Evolutionary conservation across 64 coral and sea anemone genomes (phyloP), one percentile per base, ranked within the genome.

Genomic region (Dendrophyllia cribrosa): DNA sequence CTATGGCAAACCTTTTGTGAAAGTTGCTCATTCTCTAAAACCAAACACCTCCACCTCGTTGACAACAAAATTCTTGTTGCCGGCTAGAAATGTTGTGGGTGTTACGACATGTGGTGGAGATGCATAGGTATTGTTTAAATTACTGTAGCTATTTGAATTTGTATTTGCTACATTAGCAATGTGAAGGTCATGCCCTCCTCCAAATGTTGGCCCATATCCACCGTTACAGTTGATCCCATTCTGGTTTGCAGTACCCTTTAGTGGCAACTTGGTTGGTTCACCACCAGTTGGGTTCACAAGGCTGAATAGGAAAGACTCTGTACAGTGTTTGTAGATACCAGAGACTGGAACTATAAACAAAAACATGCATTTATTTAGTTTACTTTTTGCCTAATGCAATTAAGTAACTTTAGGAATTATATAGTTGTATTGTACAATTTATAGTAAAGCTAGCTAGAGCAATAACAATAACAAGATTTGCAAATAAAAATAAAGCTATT

Each of bases 281-380:
- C 55, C 56, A 51, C 80, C 79, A 20, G 69, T 21, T 71, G 78
- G 17, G 51, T 95, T 95, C 8, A 84, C 74, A 51, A 95, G 83
- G 73, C 93, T 95, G 78, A 91, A 91, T 58, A 95, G 72, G 77
- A 91, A 91, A 3, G 89, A 78, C 44, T 51, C 51, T n/a, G 22
- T 22, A 62, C 74, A 70, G 2, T 43, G 11, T 48, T 75, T 88
- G 70, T 88, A 88, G 15, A 0, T 12, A 75, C 25, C 21, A 16
- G 71, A 23, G 34, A 51, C 86, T 88, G 49, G 44, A 70, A 85
- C 9, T 3, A 22, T 3, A 70, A 52, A 34, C 34, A 34, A 34
- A 34, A 34, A 34, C 34, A 34, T 34, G 34, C 34, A 34, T 34
- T 34, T 34, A 34, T 34, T 34, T 34, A 34, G 34, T 34, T 34